Percentiles rank a stretch among this genome's conserved stretches.
Conservation (phyloP, 2,113 vertebrate genomes). For the Electrona antarctica region DNA sequence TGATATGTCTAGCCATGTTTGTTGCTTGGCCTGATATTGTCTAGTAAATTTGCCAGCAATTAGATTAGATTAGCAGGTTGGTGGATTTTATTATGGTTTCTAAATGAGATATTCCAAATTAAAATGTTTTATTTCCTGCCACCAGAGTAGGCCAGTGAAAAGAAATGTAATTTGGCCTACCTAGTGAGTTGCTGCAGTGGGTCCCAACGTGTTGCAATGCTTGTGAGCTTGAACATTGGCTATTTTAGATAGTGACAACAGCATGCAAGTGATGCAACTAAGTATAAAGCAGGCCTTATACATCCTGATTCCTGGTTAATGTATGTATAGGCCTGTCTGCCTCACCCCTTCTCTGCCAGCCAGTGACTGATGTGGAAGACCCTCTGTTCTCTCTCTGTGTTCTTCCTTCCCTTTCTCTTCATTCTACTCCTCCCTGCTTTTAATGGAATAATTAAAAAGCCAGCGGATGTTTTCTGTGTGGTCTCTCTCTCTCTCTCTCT, state of each 20-base stretch:
- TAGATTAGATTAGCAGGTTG: slow-evolving; percentile 38
- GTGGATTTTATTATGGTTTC: slow-evolving; percentile 20
- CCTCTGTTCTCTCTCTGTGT: slow-evolving; percentile 46
- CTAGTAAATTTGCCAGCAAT: slow-evolving; percentile 44
- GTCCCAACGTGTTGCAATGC: no score
- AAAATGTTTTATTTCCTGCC: neutral
- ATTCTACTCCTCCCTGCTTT: slow-evolving; percentile 20
- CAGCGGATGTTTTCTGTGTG: slow-evolving; percentile 62
- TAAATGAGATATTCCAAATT: neutral
- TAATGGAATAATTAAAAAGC: slow-evolving; percentile 61
- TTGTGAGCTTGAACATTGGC: no score
- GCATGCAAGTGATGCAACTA: no score
- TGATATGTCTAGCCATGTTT: slow-evolving; percentile 59
- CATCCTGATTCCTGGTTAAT: neutral
- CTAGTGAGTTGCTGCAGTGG: neutral
- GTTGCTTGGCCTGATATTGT: slow-evolving; percentile 52
- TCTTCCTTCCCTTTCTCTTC: slow-evolving; percentile 40
- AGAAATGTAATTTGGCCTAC: neutral
- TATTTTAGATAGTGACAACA: no score
- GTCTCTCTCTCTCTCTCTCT: slow-evolving; percentile 36
- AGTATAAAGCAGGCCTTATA: neutral
- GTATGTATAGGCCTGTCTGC: neutral
- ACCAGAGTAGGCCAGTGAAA: neutral
- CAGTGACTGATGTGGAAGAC: slow-evolving; percentile 61
- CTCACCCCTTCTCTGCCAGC: slow-evolving; percentile 49